Evolutionary conservation across 2,113 vertebrate species (phyloP), one percentile per base, ranked within the genome.

Genomic region (Zosterops japonicus): DNA sequence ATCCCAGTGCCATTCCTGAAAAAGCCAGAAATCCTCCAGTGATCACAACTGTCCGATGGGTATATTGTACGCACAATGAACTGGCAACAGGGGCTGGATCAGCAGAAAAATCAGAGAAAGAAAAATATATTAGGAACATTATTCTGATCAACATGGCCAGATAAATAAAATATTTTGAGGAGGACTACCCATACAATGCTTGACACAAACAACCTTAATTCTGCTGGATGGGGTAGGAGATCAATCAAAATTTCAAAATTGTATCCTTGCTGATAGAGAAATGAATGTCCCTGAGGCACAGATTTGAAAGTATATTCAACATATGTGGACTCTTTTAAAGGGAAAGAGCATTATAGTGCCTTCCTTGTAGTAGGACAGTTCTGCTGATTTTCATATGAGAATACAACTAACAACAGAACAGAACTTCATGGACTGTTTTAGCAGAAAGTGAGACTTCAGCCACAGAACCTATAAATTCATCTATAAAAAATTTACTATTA

Each of bases 1-100:
- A 95, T 80, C 95, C 90, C 27, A 96, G 47, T 23, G 83, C 92
- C 95, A 96, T 96, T 90, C 96, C 96, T 72, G 88, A 92, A 92
- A 92, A 96, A 27, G 88, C 82, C 42, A 96, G 83, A 57, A 96
- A 71, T 72, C 94, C 92, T 88, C 94, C 95, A 35, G 79, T 90
- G 82, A 95, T 93, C 75, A 96, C 88, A 83, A 95, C 90, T 11
- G 75, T 74, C 50, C 79, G 85, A 42, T 94, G 95, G 12, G 31
- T 92, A 44, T 95, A 96, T 36, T 55, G 71, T 50, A 80, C 88
- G 57, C 92, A 95, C 3, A 96, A 46, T 5, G 90, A 95, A 55
- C 96, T 96, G 46, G 96, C 96, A 85, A 92, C n/a, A 19, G 92
- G 96, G 20, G 90, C 96, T 96, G 76, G n/a, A 82, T 56, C 47